A percentile compares a stretch with the other conserved stretches of the same genome.
These are phyloP conservation scores for Plecotus auritus DNA, from an alignment of 2,113 vertebrate species.

Conservation along the genomic window DNA sequence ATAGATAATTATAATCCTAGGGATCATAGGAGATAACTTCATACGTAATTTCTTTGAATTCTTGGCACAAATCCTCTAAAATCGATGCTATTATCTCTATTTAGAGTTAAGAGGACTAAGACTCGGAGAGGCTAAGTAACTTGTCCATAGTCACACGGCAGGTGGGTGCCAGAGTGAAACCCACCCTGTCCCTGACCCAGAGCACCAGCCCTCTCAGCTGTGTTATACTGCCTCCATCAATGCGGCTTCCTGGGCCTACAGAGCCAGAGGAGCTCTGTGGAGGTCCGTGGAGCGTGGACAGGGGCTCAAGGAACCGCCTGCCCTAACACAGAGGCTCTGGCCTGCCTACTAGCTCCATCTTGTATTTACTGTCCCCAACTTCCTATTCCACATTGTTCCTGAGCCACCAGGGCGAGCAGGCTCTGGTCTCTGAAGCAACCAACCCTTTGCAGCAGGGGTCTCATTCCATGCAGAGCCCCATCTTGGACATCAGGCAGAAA, in stretches of 20 bases:
- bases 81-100: background rate
- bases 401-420: background rate
- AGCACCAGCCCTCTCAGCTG: background rate
- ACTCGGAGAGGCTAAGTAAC: background rate
- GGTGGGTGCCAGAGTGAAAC: background rate
- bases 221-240: background rate
- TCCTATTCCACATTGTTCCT: background rate
- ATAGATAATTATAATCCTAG: background rate
- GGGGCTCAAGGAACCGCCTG: background rate
- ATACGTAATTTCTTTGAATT: background rate
- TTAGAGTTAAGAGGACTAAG: background rate
- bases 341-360: background rate
- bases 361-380: background rate
- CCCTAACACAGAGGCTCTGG: background rate
- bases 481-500: background rate
- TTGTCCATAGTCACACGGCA: background rate
- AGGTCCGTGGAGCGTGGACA: background rate
- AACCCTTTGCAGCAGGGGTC: background rate
- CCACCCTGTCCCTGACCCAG: background rate
- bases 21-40: background rate
- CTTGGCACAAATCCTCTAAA: background rate
- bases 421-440: background rate
- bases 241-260: background rate
- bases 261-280: background rate
- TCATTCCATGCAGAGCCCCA: background rate